A percentile compares a stretch with the other conserved stretches of the same genome.
Evolutionary conservation across 2,888 invertebrate genomes (phyloP).

Genomic region (Anodontia alba): DNA sequence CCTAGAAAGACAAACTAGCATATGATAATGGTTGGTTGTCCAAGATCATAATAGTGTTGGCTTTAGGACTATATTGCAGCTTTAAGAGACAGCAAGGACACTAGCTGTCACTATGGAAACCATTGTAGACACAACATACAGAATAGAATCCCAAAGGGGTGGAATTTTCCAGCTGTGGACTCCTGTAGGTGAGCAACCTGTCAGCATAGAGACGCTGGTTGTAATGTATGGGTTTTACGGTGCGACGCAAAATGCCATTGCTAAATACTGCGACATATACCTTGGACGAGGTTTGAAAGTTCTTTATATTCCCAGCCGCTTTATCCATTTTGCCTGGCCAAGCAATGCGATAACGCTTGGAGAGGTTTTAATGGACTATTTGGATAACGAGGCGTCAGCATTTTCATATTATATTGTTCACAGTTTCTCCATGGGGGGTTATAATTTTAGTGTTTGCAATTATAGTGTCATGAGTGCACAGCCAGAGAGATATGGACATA

Average conservation of each 20-base stretch:
- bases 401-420: slow-evolving; percentile 68
- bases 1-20: no score
- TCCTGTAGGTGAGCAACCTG: background rate
- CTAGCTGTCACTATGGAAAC: no score
- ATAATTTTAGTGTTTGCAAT: slow-evolving; percentile 68
- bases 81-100: no score
- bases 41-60: no score
- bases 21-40: no score
- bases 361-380: slow-evolving; percentile 49
- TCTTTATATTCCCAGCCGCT: slow-evolving; percentile 65
- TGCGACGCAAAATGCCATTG: slow-evolving; percentile 59
- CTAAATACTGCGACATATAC: slow-evolving; percentile 71
- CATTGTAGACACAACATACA: no score
- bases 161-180: background rate
- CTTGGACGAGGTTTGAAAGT: slow-evolving; percentile 68
- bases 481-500: slow-evolving; percentile 38
- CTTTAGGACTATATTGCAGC: no score
- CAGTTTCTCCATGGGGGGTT: slow-evolving; percentile 76
- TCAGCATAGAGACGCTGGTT: slow-evolving; percentile 54
- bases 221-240: slow-evolving; percentile 74
- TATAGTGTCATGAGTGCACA: slow-evolving; percentile 48
- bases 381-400: slow-evolving; percentile 28
- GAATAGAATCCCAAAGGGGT: background rate
- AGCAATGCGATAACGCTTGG: slow-evolving; percentile 64
- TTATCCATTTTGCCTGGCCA: slow-evolving; percentile 75